Percentiles rank a stretch among this genome's conserved stretches.
phyloP scores from a whole-genome alignment of 2,113 vertebrate species.

The Hypocryptadius cinnamomeus region DNA sequence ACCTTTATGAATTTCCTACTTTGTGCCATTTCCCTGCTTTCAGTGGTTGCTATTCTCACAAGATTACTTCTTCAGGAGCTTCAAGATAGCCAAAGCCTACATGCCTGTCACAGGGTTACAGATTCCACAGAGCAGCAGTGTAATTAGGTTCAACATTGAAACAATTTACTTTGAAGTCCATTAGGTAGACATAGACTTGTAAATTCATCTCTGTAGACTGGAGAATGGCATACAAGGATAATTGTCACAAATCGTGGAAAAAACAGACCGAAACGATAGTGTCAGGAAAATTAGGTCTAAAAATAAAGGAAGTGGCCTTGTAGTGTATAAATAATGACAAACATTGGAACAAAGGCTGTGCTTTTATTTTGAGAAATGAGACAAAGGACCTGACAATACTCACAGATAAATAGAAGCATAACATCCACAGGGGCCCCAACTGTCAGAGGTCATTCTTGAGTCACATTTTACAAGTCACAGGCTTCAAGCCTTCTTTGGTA shows the following conservation, averaged over 20 bases:
- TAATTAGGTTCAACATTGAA: slow-evolving; percentile 3
- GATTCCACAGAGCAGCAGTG: background rate
- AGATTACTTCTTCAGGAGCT: background rate
- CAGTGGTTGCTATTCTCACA: background rate
- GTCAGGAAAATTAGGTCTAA: slow-evolving; percentile 16
- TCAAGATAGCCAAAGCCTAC: background rate
- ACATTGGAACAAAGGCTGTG: background rate
- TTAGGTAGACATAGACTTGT: background rate
- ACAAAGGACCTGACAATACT: slow-evolving; percentile 14
- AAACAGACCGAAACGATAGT: background rate
- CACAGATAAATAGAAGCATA: slow-evolving; percentile 29
- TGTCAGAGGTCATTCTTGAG: slow-evolving; percentile 33
- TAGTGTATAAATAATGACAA: slow-evolving; percentile 35
- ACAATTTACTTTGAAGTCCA: slow-evolving; percentile 32
- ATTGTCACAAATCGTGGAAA: background rate
- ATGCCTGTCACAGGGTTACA: background rate
- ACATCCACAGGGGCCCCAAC: background rate
- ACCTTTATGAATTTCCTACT: background rate
- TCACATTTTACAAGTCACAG: slow-evolving; percentile 35
- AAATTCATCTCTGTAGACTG: slow-evolving; percentile 9
- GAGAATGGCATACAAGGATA: background rate
- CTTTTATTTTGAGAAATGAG: slow-evolving; percentile 44
- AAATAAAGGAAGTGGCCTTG: slow-evolving; percentile 7
- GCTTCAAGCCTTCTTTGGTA: slow-evolving; percentile 45
- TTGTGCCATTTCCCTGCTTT: background rate